Evolutionary conservation across 2,797 vertebrate species (phyloP), one percentile per base, ranked within the genome.

Genomic region (Macropodus opercularis): DNA sequence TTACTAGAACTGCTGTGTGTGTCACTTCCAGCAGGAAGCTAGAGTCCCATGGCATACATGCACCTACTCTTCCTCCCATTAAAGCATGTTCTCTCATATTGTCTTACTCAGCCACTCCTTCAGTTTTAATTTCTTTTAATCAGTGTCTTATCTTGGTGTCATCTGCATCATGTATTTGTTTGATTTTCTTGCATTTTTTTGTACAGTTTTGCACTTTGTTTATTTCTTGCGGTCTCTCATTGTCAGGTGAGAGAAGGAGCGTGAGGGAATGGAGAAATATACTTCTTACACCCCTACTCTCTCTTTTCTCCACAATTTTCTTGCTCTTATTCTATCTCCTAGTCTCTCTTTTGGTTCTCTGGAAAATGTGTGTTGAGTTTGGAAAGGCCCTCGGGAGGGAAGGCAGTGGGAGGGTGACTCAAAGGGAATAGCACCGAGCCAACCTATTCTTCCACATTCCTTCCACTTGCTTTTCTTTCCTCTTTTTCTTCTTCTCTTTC

Each of bases 361-460:
- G 91, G 89, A 92, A 92, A 92, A 89, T 89, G 81, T 91, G 87
- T 89, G 87, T 87, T 89, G 85, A 87, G 89, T 91, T 91, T 90
- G 85, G 85, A 90, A 87, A 69, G 81, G 72, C 70, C 77, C 54
- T 9, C 27, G 31, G 76, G 85, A 63, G 79, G 60, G 74, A 70
- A 83, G 60, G 65, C 39, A 50, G 68, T 63, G 52, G 60, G 66
- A 64, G 69, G 70, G 65, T 24, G 74, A 68, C 69, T 62, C 54
- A 13, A 54, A 64, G 66, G 77, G 68, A 86, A 76, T 72, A 74
- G 69, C 64, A 78, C 52, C 6, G 62, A 82, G 78, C 71, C 76
- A 83, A 76, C 73, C 78, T 62, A 63, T 51, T 29, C 72, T 50
- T 56, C 71, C 59, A 52, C 21, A 38, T 22, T 52, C 42, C 51